These are phyloP conservation scores for Nymphalis urticae DNA, from an alignment of 2,888 invertebrate genomes.

Conservation along the genomic window DNA sequence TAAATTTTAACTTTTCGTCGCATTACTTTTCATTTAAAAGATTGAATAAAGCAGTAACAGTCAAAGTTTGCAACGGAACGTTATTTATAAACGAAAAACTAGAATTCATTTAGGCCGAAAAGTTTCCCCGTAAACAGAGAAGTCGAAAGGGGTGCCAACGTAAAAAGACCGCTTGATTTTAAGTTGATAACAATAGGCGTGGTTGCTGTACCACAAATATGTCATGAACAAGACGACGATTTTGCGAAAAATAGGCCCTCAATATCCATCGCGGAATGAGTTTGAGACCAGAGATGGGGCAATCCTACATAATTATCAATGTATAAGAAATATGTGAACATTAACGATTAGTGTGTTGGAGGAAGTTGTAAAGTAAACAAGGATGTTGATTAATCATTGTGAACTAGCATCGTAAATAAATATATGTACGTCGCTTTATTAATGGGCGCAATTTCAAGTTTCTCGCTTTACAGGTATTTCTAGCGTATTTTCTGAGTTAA, in stretches of 20 bases:
- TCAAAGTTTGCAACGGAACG: slow-evolving; percentile 28
- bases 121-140: slow-evolving; percentile 41
- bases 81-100: slow-evolving; percentile 44
- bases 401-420: slow-evolving; percentile 53
- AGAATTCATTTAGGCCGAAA: slow-evolving; percentile 46
- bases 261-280: neutral
- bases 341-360: slow-evolving; percentile 17
- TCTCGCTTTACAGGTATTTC: neutral
- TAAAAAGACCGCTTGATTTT: slow-evolving; percentile 68
- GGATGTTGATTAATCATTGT: slow-evolving; percentile 67
- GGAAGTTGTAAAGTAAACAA: slow-evolving; percentile 64
- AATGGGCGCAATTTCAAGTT: slow-evolving; percentile 52
- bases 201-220: slow-evolving; percentile 34
- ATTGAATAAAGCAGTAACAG: slow-evolving; percentile 29
- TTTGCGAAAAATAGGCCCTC: neutral
- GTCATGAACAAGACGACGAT: slow-evolving; percentile 14
- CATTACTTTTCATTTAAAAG: slow-evolving; percentile 34
- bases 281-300: neutral
- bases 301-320: neutral
- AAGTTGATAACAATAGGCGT: slow-evolving; percentile 66
- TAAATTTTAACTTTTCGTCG: slow-evolving; percentile 9
- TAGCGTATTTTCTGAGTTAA: too few relatives aligned
- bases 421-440: slow-evolving; percentile 55
- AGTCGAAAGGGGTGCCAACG: slow-evolving; percentile 56
- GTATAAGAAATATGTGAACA: neutral